These are phyloP conservation scores for Hydraecia micacea DNA, from an alignment of 2,888 invertebrate genomes.

Conservation along the genomic window DNA sequence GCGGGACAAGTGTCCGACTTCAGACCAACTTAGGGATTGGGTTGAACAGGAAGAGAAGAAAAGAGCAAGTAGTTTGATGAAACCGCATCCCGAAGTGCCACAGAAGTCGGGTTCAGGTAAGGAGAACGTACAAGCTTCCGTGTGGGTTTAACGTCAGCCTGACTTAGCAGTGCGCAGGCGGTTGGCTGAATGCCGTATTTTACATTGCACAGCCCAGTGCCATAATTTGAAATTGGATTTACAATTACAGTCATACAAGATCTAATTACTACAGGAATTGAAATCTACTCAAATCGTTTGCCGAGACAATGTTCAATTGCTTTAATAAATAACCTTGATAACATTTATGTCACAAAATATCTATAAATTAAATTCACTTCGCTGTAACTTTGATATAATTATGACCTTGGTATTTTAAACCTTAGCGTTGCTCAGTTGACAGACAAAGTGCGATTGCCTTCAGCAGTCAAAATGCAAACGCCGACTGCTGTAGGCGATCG, in stretches of 20 bases:
- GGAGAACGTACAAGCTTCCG: neutral
- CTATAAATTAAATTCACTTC: neutral
- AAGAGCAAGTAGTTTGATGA: no score
- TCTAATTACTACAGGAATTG: neutral
- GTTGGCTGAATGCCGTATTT: neutral
- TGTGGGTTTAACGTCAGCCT: neutral
- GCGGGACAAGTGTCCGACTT: neutral
- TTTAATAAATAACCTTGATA: no score
- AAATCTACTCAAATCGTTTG: neutral
- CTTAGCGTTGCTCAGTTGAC: neutral
- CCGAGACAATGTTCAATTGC: neutral
- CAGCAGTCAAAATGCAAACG: no score
- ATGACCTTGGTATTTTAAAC: neutral
- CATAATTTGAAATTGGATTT: neutral
- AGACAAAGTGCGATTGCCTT: no score
- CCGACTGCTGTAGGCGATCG: neutral
- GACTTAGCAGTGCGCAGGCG: neutral
- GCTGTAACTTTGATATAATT: neutral
- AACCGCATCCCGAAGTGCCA: neutral
- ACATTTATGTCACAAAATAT: no score
- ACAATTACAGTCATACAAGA: neutral
- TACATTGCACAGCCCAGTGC: neutral
- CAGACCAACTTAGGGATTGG: constrained; percentile 2
- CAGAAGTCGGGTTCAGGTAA: constrained; percentile 15
- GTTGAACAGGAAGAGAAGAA: constrained; percentile 13